These are phyloP conservation scores for Cantharis lateralis DNA, from an alignment of 2,888 invertebrate genomes.

Conservation along the genomic window DNA sequence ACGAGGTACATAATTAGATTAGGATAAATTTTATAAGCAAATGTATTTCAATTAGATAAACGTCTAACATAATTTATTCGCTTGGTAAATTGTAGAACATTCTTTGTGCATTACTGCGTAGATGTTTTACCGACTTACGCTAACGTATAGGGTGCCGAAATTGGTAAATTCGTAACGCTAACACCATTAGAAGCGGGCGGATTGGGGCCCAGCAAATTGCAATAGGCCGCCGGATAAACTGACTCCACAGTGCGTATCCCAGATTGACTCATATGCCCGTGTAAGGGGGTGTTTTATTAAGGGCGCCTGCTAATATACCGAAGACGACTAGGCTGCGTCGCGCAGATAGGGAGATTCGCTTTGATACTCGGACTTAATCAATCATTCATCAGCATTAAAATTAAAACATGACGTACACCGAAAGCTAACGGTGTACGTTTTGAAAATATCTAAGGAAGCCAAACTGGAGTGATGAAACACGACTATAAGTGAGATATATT, in stretches of 20 bases:
- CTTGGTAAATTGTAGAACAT: constrained; percentile 43
- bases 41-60: constrained; percentile 55
- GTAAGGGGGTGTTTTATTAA: constrained; percentile 45
- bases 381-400: constrained; percentile 49
- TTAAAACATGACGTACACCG: constrained; percentile 41
- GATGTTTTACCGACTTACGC: constrained; percentile 46
- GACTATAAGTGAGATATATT: constrained; percentile 54
- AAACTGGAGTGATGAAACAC: constrained; percentile 50
- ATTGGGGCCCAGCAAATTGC: constrained; percentile 48
- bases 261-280: constrained; percentile 53
- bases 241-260: constrained; percentile 57
- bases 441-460: constrained; percentile 43
- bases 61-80: constrained; percentile 52
- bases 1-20: constrained; percentile 12
- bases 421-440: constrained; percentile 24
- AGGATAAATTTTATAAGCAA: constrained; percentile 13
- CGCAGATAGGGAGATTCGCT: constrained; percentile 35
- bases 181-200: constrained; percentile 52
- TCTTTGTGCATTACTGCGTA: constrained; percentile 54
- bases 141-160: constrained; percentile 56
- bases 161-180: constrained; percentile 60
- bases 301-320: constrained; percentile 44
- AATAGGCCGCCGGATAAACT: constrained; percentile 54
- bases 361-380: constrained; percentile 41
- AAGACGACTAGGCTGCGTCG: constrained; percentile 29